A percentile compares a stretch with the other conserved stretches of the same genome.
Conservation (phyloP, 2,113 vertebrate genomes). For the Platichthys flesus region DNA sequence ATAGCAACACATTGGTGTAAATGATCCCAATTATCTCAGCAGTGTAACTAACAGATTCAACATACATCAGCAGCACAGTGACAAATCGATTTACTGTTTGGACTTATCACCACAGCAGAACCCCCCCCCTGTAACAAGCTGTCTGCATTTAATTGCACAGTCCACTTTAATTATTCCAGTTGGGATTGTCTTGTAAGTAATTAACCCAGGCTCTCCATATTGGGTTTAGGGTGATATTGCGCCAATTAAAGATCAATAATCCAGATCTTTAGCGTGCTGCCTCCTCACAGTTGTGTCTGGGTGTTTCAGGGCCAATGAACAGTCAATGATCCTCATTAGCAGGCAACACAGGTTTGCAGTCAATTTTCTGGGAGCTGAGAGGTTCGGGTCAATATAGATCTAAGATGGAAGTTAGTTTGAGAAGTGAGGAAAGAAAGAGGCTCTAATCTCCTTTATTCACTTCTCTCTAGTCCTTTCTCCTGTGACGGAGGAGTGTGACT, state of each 20-base stretch:
- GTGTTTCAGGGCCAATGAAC: constrained; percentile 41
- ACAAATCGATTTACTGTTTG: constrained; percentile 34
- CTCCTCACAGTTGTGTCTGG: constrained; percentile 38
- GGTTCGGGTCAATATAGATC: constrained; percentile 49
- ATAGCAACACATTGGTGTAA: background rate
- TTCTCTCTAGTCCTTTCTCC: background rate
- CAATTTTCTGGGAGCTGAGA: constrained; percentile 47
- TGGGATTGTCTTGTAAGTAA: constrained; percentile 60
- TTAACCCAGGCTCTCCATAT: constrained; percentile 53
- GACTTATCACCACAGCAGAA: constrained; percentile 22
- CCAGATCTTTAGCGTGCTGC: constrained; percentile 45
- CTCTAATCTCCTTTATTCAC: constrained; percentile 13
- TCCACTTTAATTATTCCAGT: constrained; percentile 49
- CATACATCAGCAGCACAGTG: constrained; percentile 17
- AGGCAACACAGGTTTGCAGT: constrained; percentile 47
- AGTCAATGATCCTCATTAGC: constrained; percentile 64
- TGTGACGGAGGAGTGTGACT: background rate
- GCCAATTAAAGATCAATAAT: constrained; percentile 73
- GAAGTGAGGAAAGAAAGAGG: constrained; percentile 21
- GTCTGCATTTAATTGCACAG: constrained; percentile 28
- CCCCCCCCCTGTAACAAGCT: constrained; percentile 24
- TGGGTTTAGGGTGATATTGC: constrained; percentile 43
- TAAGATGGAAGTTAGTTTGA: constrained; percentile 46
- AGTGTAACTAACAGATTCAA: constrained; percentile 2
- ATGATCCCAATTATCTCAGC: constrained; percentile 11